A percentile compares a stretch with the other conserved stretches of the same genome.
phyloP scores from a whole-genome alignment of 2,888 invertebrate genomes.

The Blera fallax region DNA sequence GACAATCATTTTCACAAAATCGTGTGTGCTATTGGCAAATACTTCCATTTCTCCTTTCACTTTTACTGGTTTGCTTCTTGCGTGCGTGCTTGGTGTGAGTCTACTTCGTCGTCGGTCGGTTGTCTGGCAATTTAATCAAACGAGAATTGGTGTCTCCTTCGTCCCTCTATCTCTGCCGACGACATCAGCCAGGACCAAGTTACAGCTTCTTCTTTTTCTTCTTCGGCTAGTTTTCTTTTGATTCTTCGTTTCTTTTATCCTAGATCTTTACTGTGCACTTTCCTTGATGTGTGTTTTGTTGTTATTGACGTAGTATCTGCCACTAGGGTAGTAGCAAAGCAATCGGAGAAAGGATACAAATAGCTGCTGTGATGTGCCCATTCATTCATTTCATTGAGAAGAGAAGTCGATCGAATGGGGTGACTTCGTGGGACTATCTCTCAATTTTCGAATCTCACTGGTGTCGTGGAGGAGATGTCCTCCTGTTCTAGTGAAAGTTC shows the following conservation, averaged over 20 bases:
- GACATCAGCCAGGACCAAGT: not conserved
- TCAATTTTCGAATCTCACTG: constrained; percentile 38
- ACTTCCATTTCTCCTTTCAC: constrained; percentile 49
- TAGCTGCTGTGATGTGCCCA: constrained; percentile 30
- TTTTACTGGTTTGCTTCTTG: constrained; percentile 43
- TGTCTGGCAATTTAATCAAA: constrained; percentile 68
- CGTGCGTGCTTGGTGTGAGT: not conserved
- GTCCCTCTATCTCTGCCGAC: not conserved
- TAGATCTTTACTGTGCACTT: constrained; percentile 52
- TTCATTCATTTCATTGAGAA: constrained; percentile 55
- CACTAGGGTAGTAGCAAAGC: not conserved
- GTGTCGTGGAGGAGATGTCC: constrained; percentile 10
- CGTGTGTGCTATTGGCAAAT: constrained; percentile 57
- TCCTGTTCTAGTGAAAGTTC: constrained; percentile 47
- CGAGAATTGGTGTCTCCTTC: constrained; percentile 40
- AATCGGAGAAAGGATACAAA: constrained; percentile 43
- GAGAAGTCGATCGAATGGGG: constrained; percentile 44
- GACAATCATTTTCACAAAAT: constrained; percentile 64
- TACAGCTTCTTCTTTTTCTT: not conserved
- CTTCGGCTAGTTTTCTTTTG: constrained; percentile 18
- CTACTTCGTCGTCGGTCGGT: constrained; percentile 3
- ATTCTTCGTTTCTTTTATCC: constrained; percentile 19
- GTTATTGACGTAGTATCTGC: constrained; percentile 30
- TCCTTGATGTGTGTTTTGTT: constrained; percentile 43
- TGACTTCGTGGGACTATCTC: constrained; percentile 34